Percentiles rank a stretch among this genome's conserved stretches.
Evolutionary conservation across 1,140 invertebrate species (phyloP).

Genomic region (Galleria mellonella): DNA sequence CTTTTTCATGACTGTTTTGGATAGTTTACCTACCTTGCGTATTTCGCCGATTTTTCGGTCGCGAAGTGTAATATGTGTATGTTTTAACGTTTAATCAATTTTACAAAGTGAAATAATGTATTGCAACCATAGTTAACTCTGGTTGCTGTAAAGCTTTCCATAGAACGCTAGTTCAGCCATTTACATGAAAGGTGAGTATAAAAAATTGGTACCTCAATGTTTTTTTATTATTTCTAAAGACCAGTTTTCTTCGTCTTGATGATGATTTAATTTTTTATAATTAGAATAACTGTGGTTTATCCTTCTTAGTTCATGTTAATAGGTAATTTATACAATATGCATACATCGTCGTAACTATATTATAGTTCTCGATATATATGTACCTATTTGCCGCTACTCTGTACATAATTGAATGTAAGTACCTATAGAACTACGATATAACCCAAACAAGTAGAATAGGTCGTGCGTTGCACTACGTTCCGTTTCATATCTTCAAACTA

Average conservation of each 20-base stretch:
- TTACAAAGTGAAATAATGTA: constrained; percentile 46
- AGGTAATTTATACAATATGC: constrained; percentile 35
- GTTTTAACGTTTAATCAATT: constrained; percentile 39
- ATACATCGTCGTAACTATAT: constrained; percentile 40
- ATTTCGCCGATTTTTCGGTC: constrained; percentile 66
- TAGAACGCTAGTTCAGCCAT: constrained; percentile 65
- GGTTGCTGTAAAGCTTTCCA: constrained; percentile 23
- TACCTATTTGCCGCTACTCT: constrained; percentile 65
- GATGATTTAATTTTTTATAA: constrained; percentile 8
- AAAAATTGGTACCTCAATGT: constrained; percentile 62
- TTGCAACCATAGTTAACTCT: constrained; percentile 41
- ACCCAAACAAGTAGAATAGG: constrained; percentile 46
- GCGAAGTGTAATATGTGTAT: constrained; percentile 55
- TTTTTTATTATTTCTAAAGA: constrained; percentile 55
- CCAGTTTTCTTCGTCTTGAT: constrained; percentile 19
- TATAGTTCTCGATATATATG: constrained; percentile 32
- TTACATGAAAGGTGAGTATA: constrained; percentile 74
- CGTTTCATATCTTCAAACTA: constrained; percentile 14
- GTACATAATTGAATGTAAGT: constrained; percentile 49
- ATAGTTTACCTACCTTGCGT: constrained; percentile 70
- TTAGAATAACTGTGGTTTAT: constrained; percentile 3
- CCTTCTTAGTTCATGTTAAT: constrained; percentile 28
- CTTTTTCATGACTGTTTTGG: constrained; percentile 73
- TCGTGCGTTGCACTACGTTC: constrained; percentile 24
- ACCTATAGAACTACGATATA: constrained; percentile 33